Evolutionary conservation across 2,113 vertebrate species (phyloP), one percentile per base, ranked within the genome.

Genomic region (Paramisgurnus dabryanus): DNA sequence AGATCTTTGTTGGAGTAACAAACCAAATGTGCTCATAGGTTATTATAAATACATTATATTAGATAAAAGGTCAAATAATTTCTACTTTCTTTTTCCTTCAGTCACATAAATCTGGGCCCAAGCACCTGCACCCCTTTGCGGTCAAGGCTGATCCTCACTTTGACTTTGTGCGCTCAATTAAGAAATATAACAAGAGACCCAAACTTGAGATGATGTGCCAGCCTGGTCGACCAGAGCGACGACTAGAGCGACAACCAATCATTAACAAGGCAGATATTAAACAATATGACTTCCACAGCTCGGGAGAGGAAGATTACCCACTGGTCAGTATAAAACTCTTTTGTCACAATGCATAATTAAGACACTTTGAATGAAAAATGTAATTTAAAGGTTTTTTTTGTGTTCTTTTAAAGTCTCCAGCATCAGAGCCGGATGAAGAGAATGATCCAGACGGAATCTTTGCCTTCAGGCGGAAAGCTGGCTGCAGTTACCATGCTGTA

Each of bases 231-330:
- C 90, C 92, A 39, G 92, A 95, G 83, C 91, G 92, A 39, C 81
- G 92, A 80, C 90, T 92, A 39, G 92, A 95, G 83, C 91, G 92
- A 39, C 81, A 93, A 81, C 93, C 94, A 66, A 89, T 90, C 66
- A 86, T 95, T 91, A 95, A 87, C 92, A 94, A 95, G 91, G 95
- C 93, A 11, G 95, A 96, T 69, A 95, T 97, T 84, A 97, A 96
- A 68, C 96, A 97, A 90, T 98, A 98, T 45, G 96, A 98, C 93
- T 98, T 98, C 90, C 96, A 96, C 92, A 97, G 96, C 85, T 98
- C 96, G 0, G 96, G 96, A 79, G 96, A 98, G 76, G 96, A 98
- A 18, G 96, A 96, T 74, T 93, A 94, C 86, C 93, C 92, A 3
- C 94, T 95, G 95, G 96, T 98, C 88, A 86, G 87, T 74, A 7